A percentile compares a stretch with the other conserved stretches of the same genome.
These are phyloP conservation scores for Calephelis virginiensis DNA, from an alignment of 1,140 invertebrate species.

Conservation along the genomic window DNA sequence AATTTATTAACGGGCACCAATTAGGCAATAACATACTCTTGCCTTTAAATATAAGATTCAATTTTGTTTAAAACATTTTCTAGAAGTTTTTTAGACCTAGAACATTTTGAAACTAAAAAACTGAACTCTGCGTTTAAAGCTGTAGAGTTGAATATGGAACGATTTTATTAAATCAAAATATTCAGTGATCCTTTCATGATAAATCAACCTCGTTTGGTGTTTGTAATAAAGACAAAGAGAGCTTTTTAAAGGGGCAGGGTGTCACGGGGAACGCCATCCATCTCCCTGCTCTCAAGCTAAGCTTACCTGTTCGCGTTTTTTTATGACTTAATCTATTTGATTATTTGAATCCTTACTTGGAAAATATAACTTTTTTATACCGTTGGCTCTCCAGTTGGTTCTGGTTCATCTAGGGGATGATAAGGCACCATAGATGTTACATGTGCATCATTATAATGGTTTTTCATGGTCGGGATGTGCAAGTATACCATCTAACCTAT, in stretches of 20 bases:
- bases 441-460: too few relatives aligned
- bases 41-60: neutral
- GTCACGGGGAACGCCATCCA: neutral
- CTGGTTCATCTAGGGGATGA: too few relatives aligned
- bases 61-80: neutral
- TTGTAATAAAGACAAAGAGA: conserved; percentile 7
- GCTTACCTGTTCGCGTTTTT: neutral
- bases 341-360: too few relatives aligned
- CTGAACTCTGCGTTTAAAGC: neutral
- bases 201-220: conserved; percentile 15
- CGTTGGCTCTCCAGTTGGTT: too few relatives aligned
- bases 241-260: conserved; percentile 5
- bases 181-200: conserved; percentile 4
- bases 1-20: neutral
- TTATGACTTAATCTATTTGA: neutral
- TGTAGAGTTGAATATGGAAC: neutral
- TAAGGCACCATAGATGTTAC: too few relatives aligned
- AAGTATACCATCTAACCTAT: too few relatives aligned
- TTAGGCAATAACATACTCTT: neutral
- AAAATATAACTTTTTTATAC: too few relatives aligned
- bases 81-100: neutral
- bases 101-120: neutral
- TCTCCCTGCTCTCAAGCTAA: neutral
- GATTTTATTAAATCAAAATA: neutral
- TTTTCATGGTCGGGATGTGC: too few relatives aligned